A percentile compares a stretch with the other conserved stretches of the same genome.
Conservation (phyloP, 2,113 vertebrate genomes). For the Sphaerodactylus townsendi region DNA sequence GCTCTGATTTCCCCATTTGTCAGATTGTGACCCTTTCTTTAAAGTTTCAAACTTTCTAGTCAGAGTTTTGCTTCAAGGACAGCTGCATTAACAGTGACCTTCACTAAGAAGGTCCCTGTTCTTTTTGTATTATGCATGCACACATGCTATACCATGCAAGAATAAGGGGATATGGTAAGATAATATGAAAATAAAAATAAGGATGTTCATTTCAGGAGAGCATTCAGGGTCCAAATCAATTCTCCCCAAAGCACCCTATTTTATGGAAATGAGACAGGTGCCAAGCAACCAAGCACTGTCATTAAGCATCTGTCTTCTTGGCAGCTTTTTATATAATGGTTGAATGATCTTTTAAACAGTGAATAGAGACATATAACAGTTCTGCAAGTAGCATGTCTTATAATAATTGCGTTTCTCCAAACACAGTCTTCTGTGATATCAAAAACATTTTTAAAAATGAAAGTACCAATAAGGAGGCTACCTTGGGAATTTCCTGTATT, state of each 20-base stretch:
- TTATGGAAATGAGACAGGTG: conserved; percentile 19
- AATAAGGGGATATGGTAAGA: neutral
- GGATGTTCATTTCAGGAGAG: conserved; percentile 3
- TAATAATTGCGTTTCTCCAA: neutral
- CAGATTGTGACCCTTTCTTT: neutral
- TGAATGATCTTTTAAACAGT: conserved; percentile 20
- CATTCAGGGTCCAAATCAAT: neutral
- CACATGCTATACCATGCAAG: neutral
- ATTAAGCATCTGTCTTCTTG: conserved; percentile 8
- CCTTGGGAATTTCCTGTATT: conserved; percentile 6
- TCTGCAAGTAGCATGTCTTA: rapidly evolving
- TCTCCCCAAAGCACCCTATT: neutral
- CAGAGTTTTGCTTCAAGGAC: neutral
- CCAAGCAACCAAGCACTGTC: conserved; percentile 15
- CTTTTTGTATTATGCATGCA: neutral
- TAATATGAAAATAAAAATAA: conserved; percentile 34
- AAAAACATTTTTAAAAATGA: neutral
- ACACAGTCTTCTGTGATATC: neutral
- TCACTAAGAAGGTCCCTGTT: neutral
- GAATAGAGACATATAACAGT: neutral
- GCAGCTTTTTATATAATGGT: conserved; percentile 19
- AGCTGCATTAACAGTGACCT: neutral
- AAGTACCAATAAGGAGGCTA: neutral
- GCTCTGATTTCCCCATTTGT: neutral
- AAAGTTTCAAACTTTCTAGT: neutral